These are phyloP conservation scores for Fistularia tabacaria DNA, from an alignment of 2,797 vertebrate species.

Conservation along the genomic window DNA sequence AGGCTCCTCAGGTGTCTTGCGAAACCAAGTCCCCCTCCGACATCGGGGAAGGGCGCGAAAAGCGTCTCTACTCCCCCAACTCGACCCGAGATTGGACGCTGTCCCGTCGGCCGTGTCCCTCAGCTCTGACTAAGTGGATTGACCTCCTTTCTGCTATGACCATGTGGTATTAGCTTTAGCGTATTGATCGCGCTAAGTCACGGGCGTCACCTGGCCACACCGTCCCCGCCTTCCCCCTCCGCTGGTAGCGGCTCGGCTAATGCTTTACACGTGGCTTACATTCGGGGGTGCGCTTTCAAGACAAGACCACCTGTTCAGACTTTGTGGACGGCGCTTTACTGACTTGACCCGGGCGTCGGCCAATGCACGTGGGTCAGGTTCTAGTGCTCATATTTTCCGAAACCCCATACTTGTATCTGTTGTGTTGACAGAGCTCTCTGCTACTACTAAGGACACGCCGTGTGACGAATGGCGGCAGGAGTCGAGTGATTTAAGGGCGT, in stretches of 20 bases:
- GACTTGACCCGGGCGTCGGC: slow-evolving; percentile 33
- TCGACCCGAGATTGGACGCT: slow-evolving; percentile 26
- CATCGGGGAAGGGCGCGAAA: too few relatives aligned
- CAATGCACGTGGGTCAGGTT: slow-evolving; percentile 27
- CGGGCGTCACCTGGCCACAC: slow-evolving; percentile 30
- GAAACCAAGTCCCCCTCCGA: too few relatives aligned
- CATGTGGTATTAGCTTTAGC: slow-evolving; percentile 48
- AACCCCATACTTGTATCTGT: too few relatives aligned
- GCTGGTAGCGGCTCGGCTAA: slow-evolving; percentile 20
- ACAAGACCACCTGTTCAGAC: slow-evolving; percentile 57
- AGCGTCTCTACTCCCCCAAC: background rate
- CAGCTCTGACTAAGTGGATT: slow-evolving; percentile 66
- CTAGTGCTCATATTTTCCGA: background rate
- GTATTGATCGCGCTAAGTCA: slow-evolving; percentile 27
- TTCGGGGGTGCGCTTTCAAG: slow-evolving; percentile 25
- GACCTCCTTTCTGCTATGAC: slow-evolving; percentile 58
- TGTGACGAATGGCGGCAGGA: too few relatives aligned
- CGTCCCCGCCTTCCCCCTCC: too few relatives aligned
- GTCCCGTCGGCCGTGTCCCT: slow-evolving; percentile 51
- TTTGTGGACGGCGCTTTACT: slow-evolving; percentile 38
- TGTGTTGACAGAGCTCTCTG: background rate
- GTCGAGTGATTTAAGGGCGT: too few relatives aligned
- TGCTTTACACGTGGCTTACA: slow-evolving; percentile 59
- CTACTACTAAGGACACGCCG: too few relatives aligned
- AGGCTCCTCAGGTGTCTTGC: too few relatives aligned